Evolutionary conservation across 2,797 vertebrate species (phyloP).

Genomic region (Luscinia luscinia): DNA sequence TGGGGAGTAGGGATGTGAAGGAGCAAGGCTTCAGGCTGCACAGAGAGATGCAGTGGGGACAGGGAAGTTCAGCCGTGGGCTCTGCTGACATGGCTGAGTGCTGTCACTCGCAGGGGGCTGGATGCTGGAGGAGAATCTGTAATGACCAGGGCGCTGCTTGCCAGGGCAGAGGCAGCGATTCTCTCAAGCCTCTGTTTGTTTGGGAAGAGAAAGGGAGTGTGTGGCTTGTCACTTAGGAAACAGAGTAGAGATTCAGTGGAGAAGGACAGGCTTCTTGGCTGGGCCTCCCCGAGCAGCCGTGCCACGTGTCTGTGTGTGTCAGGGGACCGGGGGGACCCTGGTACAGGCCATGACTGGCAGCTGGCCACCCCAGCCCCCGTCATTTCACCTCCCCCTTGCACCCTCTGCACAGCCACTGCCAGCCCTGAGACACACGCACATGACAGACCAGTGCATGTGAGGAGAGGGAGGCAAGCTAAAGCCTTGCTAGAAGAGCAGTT

Average conservation of each 20-base stretch:
- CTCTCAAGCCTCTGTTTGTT: slow-evolving; percentile 77
- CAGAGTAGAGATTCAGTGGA: slow-evolving; percentile 77
- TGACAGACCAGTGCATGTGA: fast-evolving
- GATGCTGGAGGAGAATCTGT: neutral
- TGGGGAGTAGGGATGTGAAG: neutral
- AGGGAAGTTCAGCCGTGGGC: neutral
- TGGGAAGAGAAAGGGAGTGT: slow-evolving; percentile 77
- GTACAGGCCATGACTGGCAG: slow-evolving; percentile 49
- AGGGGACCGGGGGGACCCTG: slow-evolving; percentile 55
- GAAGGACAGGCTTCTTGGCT: slow-evolving; percentile 13
- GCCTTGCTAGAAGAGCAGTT: neutral
- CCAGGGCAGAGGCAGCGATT: slow-evolving; percentile 33
- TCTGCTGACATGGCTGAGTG: neutral
- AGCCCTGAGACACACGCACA: neutral
- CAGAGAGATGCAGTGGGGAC: neutral
- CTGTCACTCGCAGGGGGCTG: neutral
- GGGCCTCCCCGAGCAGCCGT: neutral
- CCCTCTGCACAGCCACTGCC: neutral
- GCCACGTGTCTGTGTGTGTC: neutral
- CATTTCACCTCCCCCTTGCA: neutral
- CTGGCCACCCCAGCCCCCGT: fast-evolving
- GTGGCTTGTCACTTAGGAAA: slow-evolving; percentile 70
- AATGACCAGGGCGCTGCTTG: slow-evolving; percentile 60
- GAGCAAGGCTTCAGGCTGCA: neutral
- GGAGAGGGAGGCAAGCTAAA: neutral